Base-by-base conservation (phyloP, 1,140 invertebrate genomes). In the Apocrypta bakeri region DNA sequence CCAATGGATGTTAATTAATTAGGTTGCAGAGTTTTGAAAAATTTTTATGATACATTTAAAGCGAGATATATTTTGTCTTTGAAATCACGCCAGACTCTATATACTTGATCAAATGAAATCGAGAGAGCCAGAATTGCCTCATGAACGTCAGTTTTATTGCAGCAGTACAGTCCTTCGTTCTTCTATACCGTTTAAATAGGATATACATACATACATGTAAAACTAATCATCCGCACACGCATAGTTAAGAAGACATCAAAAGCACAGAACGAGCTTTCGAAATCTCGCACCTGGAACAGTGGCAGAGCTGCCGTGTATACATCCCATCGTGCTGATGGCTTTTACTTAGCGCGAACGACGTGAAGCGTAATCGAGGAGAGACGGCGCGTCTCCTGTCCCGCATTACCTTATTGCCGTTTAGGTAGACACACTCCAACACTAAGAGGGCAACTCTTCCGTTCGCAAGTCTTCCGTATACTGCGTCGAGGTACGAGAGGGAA, bases 311-410 rank as follows among this genome's bases (percentile, higher is more conserved):
- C 21, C 31, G 68, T 14, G 8, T 11, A 71, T 56, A 56, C 48
- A n/a, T 33, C 29, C 31, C 31, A 71, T 71, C 68, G 37, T 21
- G 29, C 31, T 71, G 68, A 71, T 71, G 68, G 31, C 29, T 71
- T 71, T 71, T 71, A 31, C 68, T 37, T 71, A 37, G 31, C 68
- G 68, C 68, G 9, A 9, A 12, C 68, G 17, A 56, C 21, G 48
- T 21, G 48, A 56, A n/a, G 21, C 68, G 31, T 33, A 29, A 71
- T 71, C 27, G 25, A 37, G 27, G 31, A 37, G 68, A 25, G n/a
- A 6, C 68, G 29, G 27, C 68, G 64, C 24, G 17, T n/a, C 48
- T n/a, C 48, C 7, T 2, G 1, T 56, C 21, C 17, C 1, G 14
- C 48, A 17, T 3, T 48, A 56, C 48, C 48, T 56, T n/a, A 56